phyloP scores from a whole-genome alignment of 1,140 invertebrate genomes.

The Drosophila yakuba region DNA sequence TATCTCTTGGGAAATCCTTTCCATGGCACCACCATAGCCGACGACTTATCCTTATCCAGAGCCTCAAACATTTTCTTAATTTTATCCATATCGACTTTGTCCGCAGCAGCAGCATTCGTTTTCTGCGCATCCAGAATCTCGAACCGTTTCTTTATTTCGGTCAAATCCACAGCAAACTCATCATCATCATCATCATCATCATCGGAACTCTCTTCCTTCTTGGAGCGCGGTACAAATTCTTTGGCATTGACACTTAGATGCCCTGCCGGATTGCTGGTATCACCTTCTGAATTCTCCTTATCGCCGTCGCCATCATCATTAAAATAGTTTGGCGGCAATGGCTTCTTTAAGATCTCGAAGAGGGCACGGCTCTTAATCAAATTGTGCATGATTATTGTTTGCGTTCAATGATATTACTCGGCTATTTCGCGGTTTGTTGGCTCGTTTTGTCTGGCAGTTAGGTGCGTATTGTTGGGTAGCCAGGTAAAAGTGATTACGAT shows the following conservation, averaged over 20 bases:
- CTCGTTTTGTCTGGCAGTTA: slow-evolving; percentile 2
- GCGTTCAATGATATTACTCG: not conserved
- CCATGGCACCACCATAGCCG: slow-evolving; percentile 45
- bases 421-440: not conserved
- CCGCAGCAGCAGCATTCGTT: not conserved
- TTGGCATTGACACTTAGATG: slow-evolving; percentile 26
- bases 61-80: slow-evolving; percentile 8
- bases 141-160: slow-evolving; percentile 8
- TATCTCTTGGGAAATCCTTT: slow-evolving; percentile 51
- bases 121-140: not conserved
- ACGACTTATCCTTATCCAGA: slow-evolving; percentile 1
- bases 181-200: not conserved
- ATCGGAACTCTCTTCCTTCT: not conserved
- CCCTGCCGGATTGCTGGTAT: not conserved
- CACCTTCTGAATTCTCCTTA: too few relatives aligned
- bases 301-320: too few relatives aligned
- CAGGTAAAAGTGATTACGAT: too few relatives aligned
- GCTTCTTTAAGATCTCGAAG: slow-evolving; percentile 16
- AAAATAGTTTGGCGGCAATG: slow-evolving; percentile 4
- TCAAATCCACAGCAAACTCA: not conserved
- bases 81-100: not conserved
- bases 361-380: slow-evolving; percentile 40
- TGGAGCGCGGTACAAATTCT: slow-evolving; percentile 35
- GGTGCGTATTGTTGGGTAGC: too few relatives aligned
- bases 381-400: slow-evolving; percentile 45